Conservation (phyloP, 30 jellyfish, hydroid and myxozoan genomes). For the Chironex yamaguchii region DNA sequence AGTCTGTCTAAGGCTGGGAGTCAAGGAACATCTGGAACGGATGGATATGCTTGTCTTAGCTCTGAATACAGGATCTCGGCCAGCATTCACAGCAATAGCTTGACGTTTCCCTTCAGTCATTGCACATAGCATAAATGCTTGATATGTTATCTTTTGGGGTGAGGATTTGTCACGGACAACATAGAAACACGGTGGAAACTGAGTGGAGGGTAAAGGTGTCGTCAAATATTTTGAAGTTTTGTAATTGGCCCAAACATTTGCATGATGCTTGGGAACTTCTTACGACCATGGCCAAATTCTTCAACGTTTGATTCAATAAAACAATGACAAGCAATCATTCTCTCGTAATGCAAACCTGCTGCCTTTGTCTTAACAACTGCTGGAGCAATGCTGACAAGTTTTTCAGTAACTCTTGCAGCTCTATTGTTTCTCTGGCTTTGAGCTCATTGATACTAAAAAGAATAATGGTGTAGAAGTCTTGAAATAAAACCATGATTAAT, state of each 20-base stretch:
- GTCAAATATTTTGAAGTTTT: constrained; percentile 30
- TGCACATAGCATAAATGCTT: constrained; percentile 39
- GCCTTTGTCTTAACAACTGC: constrained; percentile 25
- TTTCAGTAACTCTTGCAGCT: constrained; percentile 12
- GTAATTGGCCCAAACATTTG: constrained; percentile 27
- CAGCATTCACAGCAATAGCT: constrained; percentile 36
- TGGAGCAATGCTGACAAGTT: constrained; percentile 3
- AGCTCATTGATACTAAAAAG: too few relatives aligned
- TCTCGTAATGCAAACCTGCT: constrained; percentile 33
- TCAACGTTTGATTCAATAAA: constrained; percentile 33
- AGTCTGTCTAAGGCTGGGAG: too few relatives aligned
- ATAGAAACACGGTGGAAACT: constrained; percentile 23
- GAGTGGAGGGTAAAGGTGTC: constrained; percentile 14
- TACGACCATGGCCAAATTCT: constrained; percentile 33
- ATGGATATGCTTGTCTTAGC: too few relatives aligned
- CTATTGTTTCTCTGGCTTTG: too few relatives aligned
- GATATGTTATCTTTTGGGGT: constrained; percentile 11
- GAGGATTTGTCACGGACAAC: constrained; percentile 19
- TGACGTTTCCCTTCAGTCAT: constrained; percentile 14
- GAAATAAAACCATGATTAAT: too few relatives aligned
- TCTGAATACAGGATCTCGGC: too few relatives aligned
- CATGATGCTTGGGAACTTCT: constrained; percentile 34
- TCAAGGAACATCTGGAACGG: too few relatives aligned
- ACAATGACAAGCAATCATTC: constrained; percentile 9
- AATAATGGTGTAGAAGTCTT: too few relatives aligned